Percentiles rank a stretch among this genome's conserved stretches.
Evolutionary conservation across 2,113 vertebrate species (phyloP).

Genomic region (Oenanthe oenanthe): DNA sequence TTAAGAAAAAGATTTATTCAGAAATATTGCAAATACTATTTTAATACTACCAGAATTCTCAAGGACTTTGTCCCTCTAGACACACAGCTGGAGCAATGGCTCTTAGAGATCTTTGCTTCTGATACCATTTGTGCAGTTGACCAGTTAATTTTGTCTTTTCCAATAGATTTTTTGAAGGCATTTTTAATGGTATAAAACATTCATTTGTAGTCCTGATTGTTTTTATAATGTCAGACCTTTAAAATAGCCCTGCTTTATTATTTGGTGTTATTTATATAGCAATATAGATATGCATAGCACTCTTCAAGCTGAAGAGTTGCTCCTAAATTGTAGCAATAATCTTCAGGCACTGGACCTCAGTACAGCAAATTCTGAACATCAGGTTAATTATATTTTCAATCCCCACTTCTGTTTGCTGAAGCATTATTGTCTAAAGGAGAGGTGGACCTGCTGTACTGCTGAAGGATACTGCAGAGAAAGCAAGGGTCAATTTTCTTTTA

Average conservation of each 20-base stretch:
- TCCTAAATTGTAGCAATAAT: not conserved
- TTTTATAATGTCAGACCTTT: conserved; percentile 2
- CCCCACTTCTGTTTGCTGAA: not conserved
- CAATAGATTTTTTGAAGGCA: not conserved
- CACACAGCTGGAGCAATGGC: not conserved
- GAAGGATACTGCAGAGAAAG: not conserved
- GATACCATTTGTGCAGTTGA: not conserved
- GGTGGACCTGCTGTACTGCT: not conserved
- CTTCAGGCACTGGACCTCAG: not conserved
- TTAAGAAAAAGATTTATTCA: not conserved
- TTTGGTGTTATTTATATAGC: not conserved
- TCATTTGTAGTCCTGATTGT: not conserved
- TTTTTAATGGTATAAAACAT: not conserved
- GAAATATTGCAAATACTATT: not conserved
- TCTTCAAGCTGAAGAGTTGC: not conserved
- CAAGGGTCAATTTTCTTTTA: conserved; percentile 35
- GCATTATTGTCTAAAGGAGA: not conserved
- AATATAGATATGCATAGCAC: not conserved
- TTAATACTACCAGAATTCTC: not conserved
- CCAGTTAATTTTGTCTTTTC: not conserved
- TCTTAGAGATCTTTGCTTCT: not conserved
- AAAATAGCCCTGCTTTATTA: not conserved
- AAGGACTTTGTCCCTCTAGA: not conserved
- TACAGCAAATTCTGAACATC: not conserved
- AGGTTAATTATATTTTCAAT: conserved; percentile 30